Evolutionary conservation across 2,797 vertebrate genomes (phyloP).

Genomic region (Sebastes umbrosus): DNA sequence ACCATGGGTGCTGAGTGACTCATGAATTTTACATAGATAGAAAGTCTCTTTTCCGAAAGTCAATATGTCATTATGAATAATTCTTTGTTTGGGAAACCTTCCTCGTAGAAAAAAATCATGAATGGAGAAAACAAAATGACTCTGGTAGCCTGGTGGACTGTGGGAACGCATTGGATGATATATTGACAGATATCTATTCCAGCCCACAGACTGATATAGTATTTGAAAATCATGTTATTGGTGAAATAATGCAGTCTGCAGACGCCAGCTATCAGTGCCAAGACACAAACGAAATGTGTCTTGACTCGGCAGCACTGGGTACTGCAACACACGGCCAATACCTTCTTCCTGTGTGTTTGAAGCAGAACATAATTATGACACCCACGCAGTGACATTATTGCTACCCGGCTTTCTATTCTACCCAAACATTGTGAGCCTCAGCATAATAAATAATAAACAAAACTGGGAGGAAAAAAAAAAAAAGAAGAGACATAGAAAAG

Average conservation of each 20-base stretch:
- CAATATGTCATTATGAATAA: slow-evolving; percentile 57
- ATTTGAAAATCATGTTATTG: slow-evolving; percentile 55
- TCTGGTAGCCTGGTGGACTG: neutral
- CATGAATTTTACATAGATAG: slow-evolving; percentile 59
- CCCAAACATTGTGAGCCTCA: slow-evolving; percentile 65
- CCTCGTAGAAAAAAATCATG: neutral
- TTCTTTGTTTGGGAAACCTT: slow-evolving; percentile 35
- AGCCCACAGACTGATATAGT: slow-evolving; percentile 6
- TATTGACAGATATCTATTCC: slow-evolving; percentile 36
- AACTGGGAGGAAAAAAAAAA: slow-evolving; percentile 49
- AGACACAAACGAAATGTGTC: slow-evolving; percentile 60
- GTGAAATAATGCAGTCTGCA: slow-evolving; percentile 59
- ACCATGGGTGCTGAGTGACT: slow-evolving; percentile 43
- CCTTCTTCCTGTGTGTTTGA: slow-evolving; percentile 62
- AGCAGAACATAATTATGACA: slow-evolving; percentile 80
- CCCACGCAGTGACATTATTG: slow-evolving; percentile 75
- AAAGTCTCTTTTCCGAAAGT: slow-evolving; percentile 43
- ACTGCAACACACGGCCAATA: slow-evolving; percentile 44
- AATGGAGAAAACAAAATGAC: slow-evolving; percentile 34
- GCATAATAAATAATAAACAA: slow-evolving; percentile 81
- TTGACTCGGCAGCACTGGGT: slow-evolving; percentile 27
- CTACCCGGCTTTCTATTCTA: slow-evolving; percentile 67
- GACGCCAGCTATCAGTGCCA: slow-evolving; percentile 40
- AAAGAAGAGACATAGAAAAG: slow-evolving; percentile 60
- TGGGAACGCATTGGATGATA: slow-evolving; percentile 14